Percentiles rank a stretch among this genome's conserved stretches.
phyloP scores from a whole-genome alignment of 35 echinoderm and acorn worm species.

The Heliocidaris erythrogramma region DNA sequence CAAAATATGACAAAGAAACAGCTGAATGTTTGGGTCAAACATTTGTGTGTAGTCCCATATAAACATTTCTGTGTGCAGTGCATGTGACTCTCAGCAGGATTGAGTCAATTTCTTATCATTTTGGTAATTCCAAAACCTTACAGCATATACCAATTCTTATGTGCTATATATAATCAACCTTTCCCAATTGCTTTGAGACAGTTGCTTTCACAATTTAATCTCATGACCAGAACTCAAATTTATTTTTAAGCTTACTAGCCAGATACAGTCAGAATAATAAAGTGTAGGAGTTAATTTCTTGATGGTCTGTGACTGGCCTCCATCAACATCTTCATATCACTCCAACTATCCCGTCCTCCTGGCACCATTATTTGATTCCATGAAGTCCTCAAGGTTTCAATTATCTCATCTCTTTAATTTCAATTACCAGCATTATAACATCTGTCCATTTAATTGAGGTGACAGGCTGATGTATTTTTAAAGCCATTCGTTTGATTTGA shows the following conservation, averaged over 20 bases:
- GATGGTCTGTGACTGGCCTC: not conserved
- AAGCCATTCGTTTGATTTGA: not conserved
- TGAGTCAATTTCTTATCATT: no score
- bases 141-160: no score
- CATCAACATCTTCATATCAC: not conserved
- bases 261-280: not conserved
- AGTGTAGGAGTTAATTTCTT: not conserved
- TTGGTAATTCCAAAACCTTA: no score
- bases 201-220: no score
- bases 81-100: no score
- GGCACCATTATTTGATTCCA: not conserved
- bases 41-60: no score
- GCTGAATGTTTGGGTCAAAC: no score
- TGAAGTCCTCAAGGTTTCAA: conserved; percentile 3
- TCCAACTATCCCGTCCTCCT: not conserved
- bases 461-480: not conserved
- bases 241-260: not conserved
- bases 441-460: not conserved
- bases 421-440: not conserved
- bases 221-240: no score
- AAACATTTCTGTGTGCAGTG: no score
- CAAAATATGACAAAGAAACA: no score
- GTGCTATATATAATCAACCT: no score
- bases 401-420: not conserved
- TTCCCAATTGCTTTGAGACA: no score